Evolutionary conservation across 2,888 invertebrate genomes (phyloP), one percentile per base, ranked within the genome.

Genomic region (Dendrolimus houi): DNA sequence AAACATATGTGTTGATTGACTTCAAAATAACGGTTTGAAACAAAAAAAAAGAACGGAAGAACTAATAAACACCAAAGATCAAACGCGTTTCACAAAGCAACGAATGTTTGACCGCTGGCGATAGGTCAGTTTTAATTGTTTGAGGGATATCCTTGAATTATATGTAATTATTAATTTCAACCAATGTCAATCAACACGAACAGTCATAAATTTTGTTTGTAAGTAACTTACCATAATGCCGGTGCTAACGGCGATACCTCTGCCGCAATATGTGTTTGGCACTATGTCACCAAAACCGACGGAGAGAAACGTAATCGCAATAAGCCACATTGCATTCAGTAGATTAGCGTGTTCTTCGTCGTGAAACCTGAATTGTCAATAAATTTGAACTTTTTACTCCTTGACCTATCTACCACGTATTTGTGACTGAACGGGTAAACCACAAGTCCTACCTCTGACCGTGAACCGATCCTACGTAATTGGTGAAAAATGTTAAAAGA

Each of bases 231-330:
- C 99, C 98, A 99, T 98, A 88, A 99, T 98, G 85, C 99, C 99
- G 76, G 99, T 99, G 91, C 97, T 97, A 85, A 99, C 98, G 82
- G 99, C 98, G 87, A 99, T 99, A 85, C 98, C 98, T 90, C 99
- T 94, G 83, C 99, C 99, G 93, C 99, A 99, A 93, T 99, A 99
- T 72, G 99, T 99, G 93, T 99, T 99, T 87, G 99, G 99, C 86
- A 99, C 99, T 87, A 99, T 98, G 92, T 99, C 99, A 85, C 99
- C 99, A 93, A 99, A 99, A 87, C 99, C 99, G 83, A 99, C 98
- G 92, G 99, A 99, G 85, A 99, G 95, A 94, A 99, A 99, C 79
- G 99, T 99, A 85, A 99, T 99, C 82, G 99, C 98, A 90, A 99
- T 99, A 92, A 99, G 95, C 99, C 99, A 99, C 97, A 99, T 98